phyloP scores from a whole-genome alignment of 1,140 invertebrate genomes.

The Telenomus remus region DNA sequence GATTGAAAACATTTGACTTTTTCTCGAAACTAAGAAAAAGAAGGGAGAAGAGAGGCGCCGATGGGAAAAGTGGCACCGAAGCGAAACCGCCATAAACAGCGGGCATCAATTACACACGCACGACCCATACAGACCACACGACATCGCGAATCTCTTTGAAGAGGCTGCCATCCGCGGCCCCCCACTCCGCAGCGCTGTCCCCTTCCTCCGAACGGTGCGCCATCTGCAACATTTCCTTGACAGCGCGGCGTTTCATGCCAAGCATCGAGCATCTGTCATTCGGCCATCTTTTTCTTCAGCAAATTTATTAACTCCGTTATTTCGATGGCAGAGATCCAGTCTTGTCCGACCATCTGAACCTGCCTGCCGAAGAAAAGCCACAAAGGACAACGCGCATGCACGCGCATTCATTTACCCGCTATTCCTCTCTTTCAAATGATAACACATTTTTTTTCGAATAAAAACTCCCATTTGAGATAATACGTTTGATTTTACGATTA shows the following conservation, averaged over 20 bases:
- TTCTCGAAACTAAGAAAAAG: too few relatives aligned
- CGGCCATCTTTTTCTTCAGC: conserved; percentile 70
- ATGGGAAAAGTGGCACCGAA: conserved; percentile 37
- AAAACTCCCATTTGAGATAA: too few relatives aligned
- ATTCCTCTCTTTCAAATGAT: conserved; percentile 20
- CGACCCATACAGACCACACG: conserved; percentile 38
- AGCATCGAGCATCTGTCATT: conserved; percentile 72
- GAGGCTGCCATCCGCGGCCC: conserved; percentile 33
- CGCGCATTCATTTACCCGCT: conserved; percentile 37
- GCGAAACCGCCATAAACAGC: conserved; percentile 52
- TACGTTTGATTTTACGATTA: too few relatives aligned
- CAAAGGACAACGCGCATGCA: conserved; percentile 43
- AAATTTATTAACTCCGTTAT: conserved; percentile 72
- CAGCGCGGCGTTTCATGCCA: conserved; percentile 60
- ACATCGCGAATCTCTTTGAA: conserved; percentile 53
- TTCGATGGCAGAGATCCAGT: conserved; percentile 61
- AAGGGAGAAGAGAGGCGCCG: conserved; percentile 9
- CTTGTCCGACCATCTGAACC: conserved; percentile 35
- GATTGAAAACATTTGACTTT: too few relatives aligned
- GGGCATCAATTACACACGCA: conserved; percentile 52
- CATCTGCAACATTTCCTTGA: conserved; percentile 58
- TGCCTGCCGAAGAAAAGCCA: conserved; percentile 50
- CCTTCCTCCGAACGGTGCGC: conserved; percentile 39
- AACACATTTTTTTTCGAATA: too few relatives aligned
- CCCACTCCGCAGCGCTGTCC: conserved; percentile 4